Base-by-base conservation (phyloP, 1,140 invertebrate genomes). In the Homalodisca vitripennis region DNA sequence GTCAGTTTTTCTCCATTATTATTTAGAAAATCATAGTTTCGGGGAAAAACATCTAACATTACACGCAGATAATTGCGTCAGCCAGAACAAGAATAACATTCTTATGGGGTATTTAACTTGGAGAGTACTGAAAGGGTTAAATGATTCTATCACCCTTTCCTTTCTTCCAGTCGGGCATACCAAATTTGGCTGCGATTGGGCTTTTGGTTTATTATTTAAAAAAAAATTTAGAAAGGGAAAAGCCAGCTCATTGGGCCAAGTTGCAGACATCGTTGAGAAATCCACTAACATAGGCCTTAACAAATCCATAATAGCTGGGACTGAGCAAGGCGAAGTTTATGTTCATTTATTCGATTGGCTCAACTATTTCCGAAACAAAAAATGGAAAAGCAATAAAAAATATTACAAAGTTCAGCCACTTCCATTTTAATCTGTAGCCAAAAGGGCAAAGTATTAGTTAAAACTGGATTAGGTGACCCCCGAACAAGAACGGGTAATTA, bases 21-120 rank as follows among this genome's bases (percentile, higher is more conserved):
- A 71, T 48, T 66, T 73, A 2, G 68, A 73, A 64, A 63, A 60
- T 34, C 24, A 69, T 31, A 31, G 53, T 57, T n/a, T 26, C 20
- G 67, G 62, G 13, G 68, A 73, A 67, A 46, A 34, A 31, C 55
- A 34, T 6, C 22, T 62, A 12, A 26, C 3, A 6, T 30, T 62
- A 27, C 70, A 73, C 66, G 72, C 72, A 0, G 72, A 73, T 22
- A 73, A 73, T 47, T 73, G 60, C 41, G 63, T 65, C n/a, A 31
- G 6, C 3, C 63, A 65, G 31, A 65, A 65, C 13, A 65, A 65
- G 41, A 65, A 65, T 22, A 65, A 65, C 22, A 65, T 65, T 41
- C 3, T 65, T 14, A 65, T 22, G 3, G 3, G 20, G 1, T 65
- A 65, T 26, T 41, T 65, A 26, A 27, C 22, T 12, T 65, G 63